Conservation (phyloP, 2,113 vertebrate species). For the Thymallus thymallus region DNA sequence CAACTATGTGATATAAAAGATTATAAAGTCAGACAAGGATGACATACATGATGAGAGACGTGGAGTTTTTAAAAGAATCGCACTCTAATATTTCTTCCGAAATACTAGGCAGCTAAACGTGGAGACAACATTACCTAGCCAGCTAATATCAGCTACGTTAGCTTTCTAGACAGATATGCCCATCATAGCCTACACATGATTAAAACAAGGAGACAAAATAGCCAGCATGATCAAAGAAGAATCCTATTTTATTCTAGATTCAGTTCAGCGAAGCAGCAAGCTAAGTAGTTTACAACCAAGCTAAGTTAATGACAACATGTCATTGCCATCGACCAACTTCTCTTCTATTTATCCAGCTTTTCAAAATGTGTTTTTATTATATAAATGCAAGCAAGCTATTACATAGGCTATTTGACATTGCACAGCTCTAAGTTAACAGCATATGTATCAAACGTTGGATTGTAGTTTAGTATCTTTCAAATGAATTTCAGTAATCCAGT, state of each 20-base stretch:
- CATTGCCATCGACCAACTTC: constrained; percentile 64
- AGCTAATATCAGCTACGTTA: constrained; percentile 72
- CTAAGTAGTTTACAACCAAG: constrained; percentile 62
- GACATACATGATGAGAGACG: constrained; percentile 45
- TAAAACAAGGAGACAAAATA: constrained; percentile 45
- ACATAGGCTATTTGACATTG: neutral
- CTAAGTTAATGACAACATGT: constrained; percentile 72
- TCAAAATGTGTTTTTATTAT: constrained; percentile 37
- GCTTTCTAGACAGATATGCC: constrained; percentile 66
- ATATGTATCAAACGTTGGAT: neutral
- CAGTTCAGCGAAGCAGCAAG: constrained; percentile 18
- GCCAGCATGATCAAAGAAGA: constrained; percentile 36
- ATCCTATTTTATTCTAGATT: constrained; percentile 3
- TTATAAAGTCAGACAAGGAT: constrained; percentile 49
- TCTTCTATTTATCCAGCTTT: constrained; percentile 57
- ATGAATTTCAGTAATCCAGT: neutral
- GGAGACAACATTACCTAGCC: constrained; percentile 72
- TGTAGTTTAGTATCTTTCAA: constrained; percentile 17
- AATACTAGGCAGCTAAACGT: constrained; percentile 65
- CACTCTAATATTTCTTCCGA: constrained; percentile 63
- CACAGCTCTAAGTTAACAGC: neutral
- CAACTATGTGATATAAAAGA: constrained; percentile 49
- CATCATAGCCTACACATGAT: constrained; percentile 56
- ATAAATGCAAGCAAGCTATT: neutral
- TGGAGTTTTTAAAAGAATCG: constrained; percentile 51